Evolutionary conservation across 2,888 invertebrate species (phyloP).

Genomic region (Petrolisthes cinctipes): DNA sequence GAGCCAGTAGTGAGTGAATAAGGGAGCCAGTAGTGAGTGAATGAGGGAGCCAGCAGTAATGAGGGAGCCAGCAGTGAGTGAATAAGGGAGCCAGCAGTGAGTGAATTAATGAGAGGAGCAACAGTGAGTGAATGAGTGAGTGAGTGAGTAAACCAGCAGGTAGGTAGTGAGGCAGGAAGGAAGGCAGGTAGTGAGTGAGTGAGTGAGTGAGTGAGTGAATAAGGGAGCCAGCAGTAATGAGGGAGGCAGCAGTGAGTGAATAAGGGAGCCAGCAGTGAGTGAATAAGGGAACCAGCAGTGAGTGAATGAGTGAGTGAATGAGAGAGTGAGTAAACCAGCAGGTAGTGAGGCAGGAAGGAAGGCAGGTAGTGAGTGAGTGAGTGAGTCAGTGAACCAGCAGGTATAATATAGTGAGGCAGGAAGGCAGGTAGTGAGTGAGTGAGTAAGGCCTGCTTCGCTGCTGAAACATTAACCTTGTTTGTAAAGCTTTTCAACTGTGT

Average conservation of each 20-base stretch:
- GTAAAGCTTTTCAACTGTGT: conserved; percentile 58
- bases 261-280: background rate
- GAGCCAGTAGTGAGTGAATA: background rate
- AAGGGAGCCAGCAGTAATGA: too few species aligned
- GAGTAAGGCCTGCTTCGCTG: conserved; percentile 7
- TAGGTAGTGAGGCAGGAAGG: background rate
- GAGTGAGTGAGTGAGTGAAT: background rate
- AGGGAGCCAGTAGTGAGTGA: background rate
- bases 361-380: background rate
- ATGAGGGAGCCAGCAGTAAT: background rate
- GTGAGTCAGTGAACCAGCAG: background rate
- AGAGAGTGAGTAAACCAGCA: background rate
- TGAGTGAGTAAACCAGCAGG: background rate
- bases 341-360: background rate
- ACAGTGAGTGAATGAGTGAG: background rate
- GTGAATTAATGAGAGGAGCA: background rate
- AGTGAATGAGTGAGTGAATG: background rate
- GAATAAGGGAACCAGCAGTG: background rate
- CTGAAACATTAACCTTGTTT: conserved; percentile 62
- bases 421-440: background rate
- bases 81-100: too few species aligned
- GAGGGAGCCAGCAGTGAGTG: too few species aligned
- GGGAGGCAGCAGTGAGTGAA: too few species aligned
- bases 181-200: background rate
- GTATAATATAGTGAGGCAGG: background rate